Evolutionary conservation across 1,140 invertebrate species (phyloP), one percentile per base, ranked within the genome.

Genomic region (Copidosoma floridanum): DNA sequence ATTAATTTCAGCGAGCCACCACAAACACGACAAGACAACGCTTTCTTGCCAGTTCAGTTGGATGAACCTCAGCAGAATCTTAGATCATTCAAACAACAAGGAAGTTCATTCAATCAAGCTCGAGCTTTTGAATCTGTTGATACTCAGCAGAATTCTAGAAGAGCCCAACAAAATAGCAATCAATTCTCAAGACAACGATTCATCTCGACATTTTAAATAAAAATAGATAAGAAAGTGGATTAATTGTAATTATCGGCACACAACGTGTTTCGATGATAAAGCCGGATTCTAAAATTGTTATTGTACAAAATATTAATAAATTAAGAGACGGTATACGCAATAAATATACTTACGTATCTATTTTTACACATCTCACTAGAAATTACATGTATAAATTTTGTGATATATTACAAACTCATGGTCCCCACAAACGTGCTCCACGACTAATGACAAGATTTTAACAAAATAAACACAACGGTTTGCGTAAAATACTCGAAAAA

Each of bases 1-100:
- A n/a, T n/a, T n/a, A n/a, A 26, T 60, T 60, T 21, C 14, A 61
- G 58, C n/a, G 58, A 61, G 18, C 58, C 58, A 21, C 58, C 58
- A 35, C 57, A 29, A 26, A 18, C 40, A 8, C 10, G n/a, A n/a
- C n/a, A n/a, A n/a, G n/a, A n/a, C n/a, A n/a, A n/a, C n/a, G n/a
- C n/a, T n/a, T n/a, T n/a, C n/a, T n/a, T n/a, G n/a, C 38, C 4
- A 10, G 23, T 40, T 1, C 32, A 38, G 2, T 35, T 54, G 1
- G 32, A 38, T 29, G 23, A 44, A n/a, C 48, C 57, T 4, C 48
- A 59, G 20, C 48, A 40, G 29, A 16, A 26, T 26, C 21, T 41
- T 16, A n/a, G 38, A 41, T 41, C 21, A 47, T 38, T 26, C 37
- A 40, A 40, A 16, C 52, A 43, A 43, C 23, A 46, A 23, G 35